Conservation (phyloP, 2,797 vertebrate species). For the Sebastes matsubarae region DNA sequence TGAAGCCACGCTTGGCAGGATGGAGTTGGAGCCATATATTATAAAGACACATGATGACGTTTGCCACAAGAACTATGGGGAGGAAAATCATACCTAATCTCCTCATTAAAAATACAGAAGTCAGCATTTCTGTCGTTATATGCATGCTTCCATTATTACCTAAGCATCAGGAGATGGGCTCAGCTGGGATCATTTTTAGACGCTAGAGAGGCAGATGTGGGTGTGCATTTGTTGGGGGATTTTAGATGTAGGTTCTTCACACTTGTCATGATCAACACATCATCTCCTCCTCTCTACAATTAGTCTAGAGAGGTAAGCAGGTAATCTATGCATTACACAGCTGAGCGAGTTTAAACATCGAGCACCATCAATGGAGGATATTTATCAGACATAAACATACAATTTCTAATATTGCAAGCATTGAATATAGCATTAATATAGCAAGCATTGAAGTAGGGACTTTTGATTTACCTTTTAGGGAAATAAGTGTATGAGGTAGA, state of each 20-base stretch:
- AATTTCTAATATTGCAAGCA: neutral
- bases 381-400: neutral
- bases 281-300: slow-evolving; percentile 6
- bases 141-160: slow-evolving; percentile 9
- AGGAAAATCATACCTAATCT: slow-evolving; percentile 71
- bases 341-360: slow-evolving; percentile 44
- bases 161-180: slow-evolving; percentile 47
- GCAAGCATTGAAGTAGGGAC: neutral
- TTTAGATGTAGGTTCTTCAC: slow-evolving; percentile 16
- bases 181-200: slow-evolving; percentile 42
- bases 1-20: slow-evolving; percentile 71
- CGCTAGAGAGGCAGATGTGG: slow-evolving; percentile 48
- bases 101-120: slow-evolving; percentile 69
- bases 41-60: slow-evolving; percentile 53
- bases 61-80: slow-evolving; percentile 41
- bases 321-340: slow-evolving; percentile 52
- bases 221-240: slow-evolving; percentile 28
- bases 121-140: slow-evolving; percentile 37
- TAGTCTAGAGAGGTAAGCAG: slow-evolving; percentile 43
- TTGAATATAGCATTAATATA: neutral
- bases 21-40: slow-evolving; percentile 57
- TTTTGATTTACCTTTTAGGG: slow-evolving; percentile 10
- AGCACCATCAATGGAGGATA: slow-evolving; percentile 17
- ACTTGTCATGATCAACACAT: slow-evolving; percentile 44
- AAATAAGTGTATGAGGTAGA: neutral